phyloP scores from a whole-genome alignment of 2,113 vertebrate species.

The Pheucticus melanocephalus region DNA sequence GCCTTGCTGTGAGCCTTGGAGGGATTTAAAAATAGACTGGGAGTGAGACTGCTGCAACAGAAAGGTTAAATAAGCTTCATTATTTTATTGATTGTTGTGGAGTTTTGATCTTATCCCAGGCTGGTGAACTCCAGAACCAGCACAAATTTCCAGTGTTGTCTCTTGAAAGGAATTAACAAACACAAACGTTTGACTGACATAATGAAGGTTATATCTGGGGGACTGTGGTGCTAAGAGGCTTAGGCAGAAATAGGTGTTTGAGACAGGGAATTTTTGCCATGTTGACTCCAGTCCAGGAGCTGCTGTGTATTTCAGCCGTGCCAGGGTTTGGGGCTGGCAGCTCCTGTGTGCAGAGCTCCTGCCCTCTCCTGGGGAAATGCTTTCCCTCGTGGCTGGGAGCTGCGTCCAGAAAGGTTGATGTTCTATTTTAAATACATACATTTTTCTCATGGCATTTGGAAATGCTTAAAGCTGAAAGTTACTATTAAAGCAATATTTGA shows the following conservation, averaged over 20 bases:
- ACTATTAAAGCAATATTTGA: neutral
- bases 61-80: neutral
- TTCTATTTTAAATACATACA: neutral
- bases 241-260: neutral
- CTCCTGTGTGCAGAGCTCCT: neutral
- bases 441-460: neutral
- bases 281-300: neutral
- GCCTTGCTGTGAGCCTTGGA: neutral
- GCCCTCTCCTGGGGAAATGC: neutral
- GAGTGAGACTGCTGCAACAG: neutral
- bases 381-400: neutral
- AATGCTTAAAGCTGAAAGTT: neutral
- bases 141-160: rapidly evolving
- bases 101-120: neutral
- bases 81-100: neutral
- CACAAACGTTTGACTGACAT: neutral
- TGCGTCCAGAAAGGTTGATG: neutral
- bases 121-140: neutral
- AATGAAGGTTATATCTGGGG: neutral
- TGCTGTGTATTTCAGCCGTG: rapidly evolving
- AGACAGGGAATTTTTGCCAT: neutral
- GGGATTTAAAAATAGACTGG: neutral
- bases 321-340: neutral
- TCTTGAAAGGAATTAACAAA: neutral
- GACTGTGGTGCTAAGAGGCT: neutral